Percentiles rank a stretch among this genome's conserved stretches.
These are phyloP conservation scores for Falco peregrinus DNA, from an alignment of 2,797 vertebrate genomes.

Conservation along the genomic window DNA sequence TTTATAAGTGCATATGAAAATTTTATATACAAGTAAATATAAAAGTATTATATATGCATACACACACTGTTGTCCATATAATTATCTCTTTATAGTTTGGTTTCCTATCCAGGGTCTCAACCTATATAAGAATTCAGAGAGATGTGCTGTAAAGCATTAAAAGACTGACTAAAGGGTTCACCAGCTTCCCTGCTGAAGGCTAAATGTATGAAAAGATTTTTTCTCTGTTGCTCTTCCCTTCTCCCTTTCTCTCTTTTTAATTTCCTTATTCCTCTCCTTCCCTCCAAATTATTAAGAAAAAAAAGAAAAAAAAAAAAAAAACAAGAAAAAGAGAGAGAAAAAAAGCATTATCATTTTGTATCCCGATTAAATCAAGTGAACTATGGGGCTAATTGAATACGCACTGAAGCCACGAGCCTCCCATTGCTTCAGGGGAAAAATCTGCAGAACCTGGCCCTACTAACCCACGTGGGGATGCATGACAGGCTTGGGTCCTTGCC, in stretches of 20 bases:
- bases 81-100: not conserved
- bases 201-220: not conserved
- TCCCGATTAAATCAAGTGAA: not conserved
- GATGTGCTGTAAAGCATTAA: not conserved
- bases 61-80: not conserved
- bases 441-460: not conserved
- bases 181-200: not conserved
- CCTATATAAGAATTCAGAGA: not conserved
- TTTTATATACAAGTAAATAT: not conserved
- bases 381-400: not conserved
- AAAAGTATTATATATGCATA: not conserved
- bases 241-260: not conserved
- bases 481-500: not conserved
- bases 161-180: not conserved
- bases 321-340: not conserved
- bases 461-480: accelerated
- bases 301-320: accelerated
- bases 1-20: not conserved
- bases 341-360: not conserved
- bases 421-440: not conserved
- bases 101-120: not conserved
- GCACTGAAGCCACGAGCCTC: not conserved
- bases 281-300: no score
- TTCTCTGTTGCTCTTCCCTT: not conserved
- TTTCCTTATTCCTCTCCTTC: accelerated